Base-by-base conservation (phyloP, 2,113 vertebrate species). In the Sorex araneus region DNA sequence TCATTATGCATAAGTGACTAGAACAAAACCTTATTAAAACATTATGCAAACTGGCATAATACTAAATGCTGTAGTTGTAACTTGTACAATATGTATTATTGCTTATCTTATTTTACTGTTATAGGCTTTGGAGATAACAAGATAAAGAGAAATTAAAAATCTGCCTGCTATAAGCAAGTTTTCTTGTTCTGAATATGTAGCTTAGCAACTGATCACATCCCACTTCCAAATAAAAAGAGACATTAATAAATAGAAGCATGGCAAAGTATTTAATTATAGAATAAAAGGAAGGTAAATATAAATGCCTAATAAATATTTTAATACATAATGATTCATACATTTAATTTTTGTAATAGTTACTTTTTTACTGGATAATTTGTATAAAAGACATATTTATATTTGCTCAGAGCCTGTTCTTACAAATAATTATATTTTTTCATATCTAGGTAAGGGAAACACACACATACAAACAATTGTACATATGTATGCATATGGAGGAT, bases 21-120 rank as follows among this genome's bases (percentile, higher is more conserved):
- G 63, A 95, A 73, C 67, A 92, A 96, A 96, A 87, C 71, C 76
- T 96, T 96, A 96, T 96, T 97, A 97, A 97, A 96, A 90, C 67
- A 81, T 96, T 96, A 93, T 96, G 96, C 93, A 96, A 95, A 90
- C 96, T 96, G 88, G 96, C 95, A 95, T 69, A 95, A 92, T 92
- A 81, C 40, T 88, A 92, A 93, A 95, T 84, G 92, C 96, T 97
- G 86, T 70, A 90, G 85, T 93, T 94, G 90, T 93, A 95, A 94
- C 85, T 96, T 95, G 85, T 45, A 90, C 82, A 94, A 40, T 88
- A 74, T 67, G 32, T 95, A 95, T 89, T 96, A 90, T 92, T 96
- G 93, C 90, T 94, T 95, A 92, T 96, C 77, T 89, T 91, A 92
- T 90, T 95, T 94, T 94, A 92, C 88, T 95, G 75, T 79, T 88